Evolutionary conservation across 2,797 vertebrate species (phyloP), one percentile per base, ranked within the genome.

Genomic region (Sparus aurata): DNA sequence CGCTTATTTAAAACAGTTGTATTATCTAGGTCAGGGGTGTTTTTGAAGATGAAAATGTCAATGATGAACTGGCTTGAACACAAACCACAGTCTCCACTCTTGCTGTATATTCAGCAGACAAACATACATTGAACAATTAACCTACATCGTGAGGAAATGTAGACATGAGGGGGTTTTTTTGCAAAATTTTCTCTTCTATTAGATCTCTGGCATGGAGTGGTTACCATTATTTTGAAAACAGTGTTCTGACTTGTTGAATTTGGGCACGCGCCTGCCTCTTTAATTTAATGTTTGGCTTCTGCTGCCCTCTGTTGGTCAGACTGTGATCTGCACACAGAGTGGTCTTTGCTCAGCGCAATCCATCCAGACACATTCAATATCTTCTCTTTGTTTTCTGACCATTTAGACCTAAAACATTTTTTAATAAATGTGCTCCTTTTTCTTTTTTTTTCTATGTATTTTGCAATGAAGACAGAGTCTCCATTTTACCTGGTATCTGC

Each of bases 261-360:
- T 65, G 7, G 50, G 18, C 64, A 5, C 18, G 22, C 20, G 23
- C 12, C 41, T 27, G 0, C 5, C 12, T 41, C 13, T 17, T 12
- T 46, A 43, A 15, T 65, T 73, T 38, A 64, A 84, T 27, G 4
- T 3, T 0, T 62, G 27, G 60, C n/a, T 75, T 91, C 69, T 91
- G 79, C 80, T 85, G 85, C 80, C 82, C 84, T 66, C 92, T 92
- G 69, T 6, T 89, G 88, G 22, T 1, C 25, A 38, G 20, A 73
- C 43, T 47, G 4, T 30, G n/a, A 23, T 12, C 18, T 68, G 7
- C 66, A 55, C 4, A 0, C 0, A 34, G 25, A 23, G 9, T 16
- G 30, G 8, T 5, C 15, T 12, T 12, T 2, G 2, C 18, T 46
- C 22, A 25, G 34, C 52, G 45, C 15, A 46, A 1, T 25, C n/a